Evolutionary conservation across 2,888 invertebrate species (phyloP), one percentile per base, ranked within the genome.

Genomic region (Dermolepida albohirtum): DNA sequence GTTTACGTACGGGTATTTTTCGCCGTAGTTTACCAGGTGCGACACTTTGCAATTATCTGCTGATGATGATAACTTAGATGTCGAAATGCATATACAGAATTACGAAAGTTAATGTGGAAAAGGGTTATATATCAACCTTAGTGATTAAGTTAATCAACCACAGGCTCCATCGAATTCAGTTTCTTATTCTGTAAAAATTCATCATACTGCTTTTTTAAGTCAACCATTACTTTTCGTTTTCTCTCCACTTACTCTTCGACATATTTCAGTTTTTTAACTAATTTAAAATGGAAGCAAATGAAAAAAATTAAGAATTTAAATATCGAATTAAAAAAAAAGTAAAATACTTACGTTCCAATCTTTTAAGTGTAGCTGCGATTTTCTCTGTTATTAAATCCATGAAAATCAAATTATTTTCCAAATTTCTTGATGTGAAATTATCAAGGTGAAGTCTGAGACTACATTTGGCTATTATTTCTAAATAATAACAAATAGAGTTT

Each of bases 301-400:
- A 29, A 6, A 8, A 34, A 34, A 34, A 55, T 64, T n/a, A 66
- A 65, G 2, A 68, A 34, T 8, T 7, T 8, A 6, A 34, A 34
- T 34, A n/a, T n/a, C n/a, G 10, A 34, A 5, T 34, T 7, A 34
- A 34, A 40, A 39, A 57, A 10, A 1, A 16, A 34, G 6, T 11
- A 55, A 40, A 29, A 51, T 55, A 76, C 78, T 79, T 77, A 83
- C 83, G 71, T 75, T 82, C 82, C 10, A 83, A 73, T 72, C 81
- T 76, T 67, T 73, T 76, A 54, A 83, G 73, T 2, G 82, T 81
- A 1, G 73, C 72, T 1, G 78, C 76, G 27, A 81, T 69, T 73
- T 83, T 81, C 52, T 77, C 80, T 0, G 80, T 79, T 50, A 82
- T 77, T 54, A 81, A 72, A 64, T 75, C 75, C 57, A 81, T 67